Base-by-base conservation (phyloP, 1,140 invertebrate genomes). In the Arion vulgaris region DNA sequence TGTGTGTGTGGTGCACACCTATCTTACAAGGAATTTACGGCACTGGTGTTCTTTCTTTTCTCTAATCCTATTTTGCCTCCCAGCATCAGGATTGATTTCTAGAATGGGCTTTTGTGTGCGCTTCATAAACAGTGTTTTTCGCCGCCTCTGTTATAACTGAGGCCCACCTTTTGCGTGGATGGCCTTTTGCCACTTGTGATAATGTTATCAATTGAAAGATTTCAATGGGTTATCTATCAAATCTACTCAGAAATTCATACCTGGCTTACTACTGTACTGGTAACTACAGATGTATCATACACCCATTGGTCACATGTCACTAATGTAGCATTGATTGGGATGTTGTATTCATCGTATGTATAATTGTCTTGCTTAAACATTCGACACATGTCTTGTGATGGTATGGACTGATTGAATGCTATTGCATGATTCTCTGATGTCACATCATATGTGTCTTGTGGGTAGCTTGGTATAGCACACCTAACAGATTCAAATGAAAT, bases 391-490 rank as follows among this genome's bases (percentile, higher is more conserved):
- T 85, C 85, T 5, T 73, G 38, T 19, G 75, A 13, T 0, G 87
- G 87, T 32, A 89, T 87, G 57, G 75, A 82, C 38, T 53, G 53
- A 26, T 84, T 85, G 38, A 89, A 80, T 32, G 83, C 32, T 26
- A 23, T 17, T 13, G 66, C 62, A 69, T 89, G 88, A 17, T 36
- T 49, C 1, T 75, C 57, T 32, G 81, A 84, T 15, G 86, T 87
- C 36, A 86, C 82, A 1, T 68, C 76, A 69, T 80, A 89, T 0
- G 88, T 89, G 77, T 89, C 88, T 23, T 86, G 86, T 15, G 78
- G 38, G 66, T 84, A 86, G 53, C 84, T 86, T 23, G 88, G 88
- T 49, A 89, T 85, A 0, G 82, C 85, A 79, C 88, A 89, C 80
- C 88, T 89, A 77, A 7, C 79, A 81, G 39, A 26, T 57, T 57